Evolutionary conservation across 2,797 vertebrate genomes (phyloP).

Genomic region (Acropternis orthonyx): DNA sequence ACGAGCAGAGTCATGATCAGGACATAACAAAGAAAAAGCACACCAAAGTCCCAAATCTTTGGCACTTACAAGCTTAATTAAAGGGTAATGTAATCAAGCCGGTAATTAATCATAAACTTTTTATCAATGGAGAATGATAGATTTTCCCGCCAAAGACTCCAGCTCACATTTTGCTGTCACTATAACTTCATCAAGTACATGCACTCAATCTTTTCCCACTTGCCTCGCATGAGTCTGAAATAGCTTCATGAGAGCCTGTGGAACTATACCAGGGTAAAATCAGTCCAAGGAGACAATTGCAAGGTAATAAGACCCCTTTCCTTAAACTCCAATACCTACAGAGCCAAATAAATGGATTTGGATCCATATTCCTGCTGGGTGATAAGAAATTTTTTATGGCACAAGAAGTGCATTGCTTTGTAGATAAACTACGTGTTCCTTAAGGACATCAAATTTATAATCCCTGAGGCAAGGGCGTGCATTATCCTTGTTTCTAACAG

Average conservation of each 20-base stretch:
- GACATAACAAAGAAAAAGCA: slow-evolving; percentile 6
- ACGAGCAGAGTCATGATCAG: not conserved
- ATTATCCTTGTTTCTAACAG: not conserved
- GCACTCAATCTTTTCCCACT: not conserved
- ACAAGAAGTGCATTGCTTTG: not conserved
- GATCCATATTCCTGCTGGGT: not conserved
- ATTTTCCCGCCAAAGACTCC: not conserved
- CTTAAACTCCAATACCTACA: not conserved
- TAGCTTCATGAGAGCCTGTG: not conserved
- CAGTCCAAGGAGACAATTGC: not conserved
- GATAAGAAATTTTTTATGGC: not conserved
- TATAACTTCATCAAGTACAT: not conserved
- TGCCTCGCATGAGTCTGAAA: not conserved
- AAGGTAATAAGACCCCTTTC: not conserved
- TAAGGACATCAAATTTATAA: not conserved
- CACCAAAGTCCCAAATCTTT: slow-evolving; percentile 3
- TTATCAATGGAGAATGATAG: not conserved
- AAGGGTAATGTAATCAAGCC: slow-evolving; percentile 1
- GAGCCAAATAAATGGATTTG: not conserved
- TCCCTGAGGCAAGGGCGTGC: not conserved
- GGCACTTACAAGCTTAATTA: slow-evolving; percentile 10
- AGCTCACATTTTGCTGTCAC: not conserved
- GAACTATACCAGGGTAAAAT: not conserved
- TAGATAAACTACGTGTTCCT: not conserved
- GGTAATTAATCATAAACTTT: slow-evolving; percentile 53